Conservation (phyloP, 64 coral and sea anemone genomes). For the Stichodactyla helianthus region DNA sequence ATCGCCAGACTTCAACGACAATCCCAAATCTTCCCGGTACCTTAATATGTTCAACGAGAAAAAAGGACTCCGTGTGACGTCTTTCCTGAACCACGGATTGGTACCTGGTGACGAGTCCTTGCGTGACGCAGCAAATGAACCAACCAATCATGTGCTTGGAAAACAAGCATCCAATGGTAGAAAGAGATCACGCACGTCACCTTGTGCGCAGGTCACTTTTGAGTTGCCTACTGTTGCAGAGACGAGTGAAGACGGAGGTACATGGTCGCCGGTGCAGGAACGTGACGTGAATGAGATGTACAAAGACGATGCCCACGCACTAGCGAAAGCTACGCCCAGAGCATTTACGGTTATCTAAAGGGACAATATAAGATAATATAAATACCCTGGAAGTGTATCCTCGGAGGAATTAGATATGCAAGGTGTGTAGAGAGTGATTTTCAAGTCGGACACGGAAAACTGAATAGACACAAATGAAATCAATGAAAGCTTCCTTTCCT, state of each 20-base stretch:
- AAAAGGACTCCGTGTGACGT: neutral
- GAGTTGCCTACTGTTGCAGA: conserved; percentile 1
- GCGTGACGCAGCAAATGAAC: neutral
- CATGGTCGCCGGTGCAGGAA: neutral
- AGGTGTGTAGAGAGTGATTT: too few species aligned
- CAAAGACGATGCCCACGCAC: neutral
- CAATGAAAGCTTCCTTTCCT: too few species aligned
- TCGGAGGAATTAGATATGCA: too few species aligned
- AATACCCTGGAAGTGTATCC: too few species aligned
- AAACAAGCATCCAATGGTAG: conserved; percentile 8
- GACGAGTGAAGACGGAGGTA: neutral
- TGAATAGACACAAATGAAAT: too few species aligned
- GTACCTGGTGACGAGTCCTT: neutral
- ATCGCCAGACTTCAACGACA: neutral
- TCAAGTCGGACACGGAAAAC: too few species aligned
- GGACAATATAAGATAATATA: too few species aligned
- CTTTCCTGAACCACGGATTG: neutral
- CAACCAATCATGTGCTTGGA: neutral
- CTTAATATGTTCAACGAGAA: neutral
- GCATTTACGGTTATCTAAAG: conserved; percentile 1
- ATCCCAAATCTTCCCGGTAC: neutral
- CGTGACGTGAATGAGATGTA: neutral
- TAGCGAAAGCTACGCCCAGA: neutral
- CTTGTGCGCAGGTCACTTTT: neutral
- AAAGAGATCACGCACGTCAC: neutral